Conservation (phyloP, 2,113 vertebrate species). For the Mesocricetus auratus region DNA sequence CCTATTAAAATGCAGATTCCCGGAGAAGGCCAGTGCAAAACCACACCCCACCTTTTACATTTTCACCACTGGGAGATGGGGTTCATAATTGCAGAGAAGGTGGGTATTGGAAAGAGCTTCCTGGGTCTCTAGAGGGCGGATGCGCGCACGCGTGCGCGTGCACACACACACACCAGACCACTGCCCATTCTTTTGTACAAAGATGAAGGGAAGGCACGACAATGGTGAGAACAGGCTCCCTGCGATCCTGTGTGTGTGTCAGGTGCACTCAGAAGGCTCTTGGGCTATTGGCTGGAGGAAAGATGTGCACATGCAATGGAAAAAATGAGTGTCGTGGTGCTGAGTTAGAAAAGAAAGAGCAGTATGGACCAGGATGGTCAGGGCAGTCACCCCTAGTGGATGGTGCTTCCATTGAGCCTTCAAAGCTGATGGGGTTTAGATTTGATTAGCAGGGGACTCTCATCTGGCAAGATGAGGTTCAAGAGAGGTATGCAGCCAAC, state of each 20-base stretch:
- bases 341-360: background rate
- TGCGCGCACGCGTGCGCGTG: background rate
- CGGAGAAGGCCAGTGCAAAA: background rate
- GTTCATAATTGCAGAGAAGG: accelerated
- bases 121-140: background rate
- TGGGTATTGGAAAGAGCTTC: background rate
- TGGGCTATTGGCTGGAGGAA: background rate
- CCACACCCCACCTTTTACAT: background rate
- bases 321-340: background rate
- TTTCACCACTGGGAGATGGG: background rate
- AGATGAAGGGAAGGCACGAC: background rate
- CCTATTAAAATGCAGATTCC: slow-evolving; percentile 42
- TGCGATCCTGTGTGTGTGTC: background rate
- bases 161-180: background rate
- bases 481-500: background rate
- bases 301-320: background rate
- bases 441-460: background rate
- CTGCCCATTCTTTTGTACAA: background rate
- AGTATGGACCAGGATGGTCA: background rate
- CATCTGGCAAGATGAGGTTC: accelerated
- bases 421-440: background rate
- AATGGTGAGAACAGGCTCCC: background rate
- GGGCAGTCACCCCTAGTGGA: background rate
- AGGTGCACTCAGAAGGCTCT: background rate
- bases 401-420: background rate